Base-by-base conservation (phyloP, 1,140 invertebrate genomes). In the Zophobas atratus region DNA sequence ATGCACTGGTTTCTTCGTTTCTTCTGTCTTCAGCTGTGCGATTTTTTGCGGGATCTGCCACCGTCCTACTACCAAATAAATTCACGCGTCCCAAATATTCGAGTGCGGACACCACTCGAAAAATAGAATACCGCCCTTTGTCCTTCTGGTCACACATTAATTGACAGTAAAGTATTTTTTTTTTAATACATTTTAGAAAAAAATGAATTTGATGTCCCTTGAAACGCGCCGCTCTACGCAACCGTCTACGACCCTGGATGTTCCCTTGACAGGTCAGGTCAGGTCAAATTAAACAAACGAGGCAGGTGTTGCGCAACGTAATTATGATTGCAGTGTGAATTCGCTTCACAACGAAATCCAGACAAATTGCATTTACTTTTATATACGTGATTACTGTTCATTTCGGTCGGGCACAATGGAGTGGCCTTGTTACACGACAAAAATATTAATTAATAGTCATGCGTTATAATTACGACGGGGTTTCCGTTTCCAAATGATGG, bases 391-490 rank as follows among this genome's bases (percentile, higher is more conserved):
- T 20, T 20, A 20, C 20, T 20, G 20, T 20, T 34, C 2, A 2
- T 55, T 55, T 55, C 5, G 53, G 35, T 55, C 53, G 53, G 8
- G 32, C 32, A 33, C 32, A 55, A 55, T 34, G 36, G 35, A 60
- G 33, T 60, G 56, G 38, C 56, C 56, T 60, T 60, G 56, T 38
- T 60, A 39, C 39, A 63, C 2, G 60, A 67, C 39, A 67, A 67
- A 67, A 67, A 32, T 63, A 63, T 39, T 63, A 38, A 51, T 51
- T 51, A 4, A 51, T 8, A 8, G 43, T 46, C 43, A 8, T 46
- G 43, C 8, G 43, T 46, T 8, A 46, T 46, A n/a, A 38, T 39
- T 55, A 55, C 5, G 1, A 34, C 8, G 32, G 20, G 6, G 56
- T 6, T 60, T 60, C 35, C 35, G 56, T 36, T 38, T 46, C 8